Base-by-base conservation (phyloP, 2,888 invertebrate species). In the Agapetus fuscipes region DNA sequence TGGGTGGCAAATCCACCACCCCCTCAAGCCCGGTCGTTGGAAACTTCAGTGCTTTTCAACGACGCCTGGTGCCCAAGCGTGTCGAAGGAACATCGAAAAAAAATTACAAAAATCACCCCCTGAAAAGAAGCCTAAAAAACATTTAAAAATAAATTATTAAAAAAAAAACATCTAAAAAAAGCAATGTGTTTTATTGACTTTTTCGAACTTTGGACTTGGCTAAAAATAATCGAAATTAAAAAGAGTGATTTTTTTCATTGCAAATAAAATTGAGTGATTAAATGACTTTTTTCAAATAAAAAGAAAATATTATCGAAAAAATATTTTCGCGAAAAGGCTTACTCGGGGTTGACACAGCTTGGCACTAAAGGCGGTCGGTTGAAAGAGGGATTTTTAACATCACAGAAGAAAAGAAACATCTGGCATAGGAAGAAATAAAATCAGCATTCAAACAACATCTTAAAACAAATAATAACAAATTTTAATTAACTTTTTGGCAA, bases 31-130 rank as follows among this genome's bases (percentile, higher is more conserved):
- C 20, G 20, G 20, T 4, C 20, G 11, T 31, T 32, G 38, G 33
- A 38, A 39, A 43, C 30, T 13, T 42, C 30, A 63, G 56, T 56
- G 56, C 55, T 60, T 58, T 64, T 63, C 63, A 64, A 66, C 59
- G 65, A 59, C 64, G 62, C 66, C 62, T 43, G 60, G 54, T 56
- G 61, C 57, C 58, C 58, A 59, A 65, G 68, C 68, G 69, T 66
- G 67, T 61, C 16, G 9, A 54, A 62, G 62, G 65, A 65, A 56
- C 56, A 60, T 59, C 62, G 41, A 34, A 49, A 53, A 50, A 46
- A 51, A 49, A 53, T 49, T 48, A 50, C 50, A 51, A 53, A 35
- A 34, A n/a, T n/a, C n/a, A n/a, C n/a, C 2, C 34, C 14, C 39
- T 37, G 37, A 40, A 41, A 30, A 39, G 9, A 36, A 34, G 13